Percentiles rank a stretch among this genome's conserved stretches.
These are phyloP conservation scores for Machimus atricapillus DNA, from an alignment of 2,888 invertebrate species.

Conservation along the genomic window DNA sequence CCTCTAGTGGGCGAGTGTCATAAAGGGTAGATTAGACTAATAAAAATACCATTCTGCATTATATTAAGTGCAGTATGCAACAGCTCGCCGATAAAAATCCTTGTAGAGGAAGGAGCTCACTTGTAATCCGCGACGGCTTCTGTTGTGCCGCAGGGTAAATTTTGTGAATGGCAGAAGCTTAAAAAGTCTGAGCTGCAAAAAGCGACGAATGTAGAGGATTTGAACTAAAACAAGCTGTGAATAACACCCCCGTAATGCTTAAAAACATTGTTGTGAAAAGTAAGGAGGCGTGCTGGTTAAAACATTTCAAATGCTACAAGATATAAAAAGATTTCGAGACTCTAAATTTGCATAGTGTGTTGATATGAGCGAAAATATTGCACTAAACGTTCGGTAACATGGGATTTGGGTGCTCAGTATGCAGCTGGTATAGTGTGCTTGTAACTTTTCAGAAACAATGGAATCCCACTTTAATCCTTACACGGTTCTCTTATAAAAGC, in stretches of 20 bases:
- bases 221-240: background rate
- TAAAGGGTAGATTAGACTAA: background rate
- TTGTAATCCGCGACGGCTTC: background rate
- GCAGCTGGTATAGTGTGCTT: too few relatives aligned
- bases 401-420: too few relatives aligned
- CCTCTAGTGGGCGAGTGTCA: background rate
- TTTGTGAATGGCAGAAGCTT: background rate
- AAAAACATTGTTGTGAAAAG: background rate
- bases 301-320: too few relatives aligned
- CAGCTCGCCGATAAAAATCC: constrained; percentile 22
- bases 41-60: background rate
- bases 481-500: too few relatives aligned
- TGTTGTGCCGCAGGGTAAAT: background rate
- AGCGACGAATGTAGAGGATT: background rate
- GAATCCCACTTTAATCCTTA: too few relatives aligned
- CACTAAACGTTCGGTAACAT: too few relatives aligned
- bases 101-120: background rate
- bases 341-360: too few relatives aligned
- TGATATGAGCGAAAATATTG: too few relatives aligned
- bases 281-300: too few relatives aligned
- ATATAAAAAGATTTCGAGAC: too few relatives aligned
- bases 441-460: too few relatives aligned
- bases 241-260: background rate
- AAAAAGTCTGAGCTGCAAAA: background rate
- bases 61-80: constrained; percentile 20